phyloP scores from a whole-genome alignment of 2,113 vertebrate genomes.

The Grantiella picta region DNA sequence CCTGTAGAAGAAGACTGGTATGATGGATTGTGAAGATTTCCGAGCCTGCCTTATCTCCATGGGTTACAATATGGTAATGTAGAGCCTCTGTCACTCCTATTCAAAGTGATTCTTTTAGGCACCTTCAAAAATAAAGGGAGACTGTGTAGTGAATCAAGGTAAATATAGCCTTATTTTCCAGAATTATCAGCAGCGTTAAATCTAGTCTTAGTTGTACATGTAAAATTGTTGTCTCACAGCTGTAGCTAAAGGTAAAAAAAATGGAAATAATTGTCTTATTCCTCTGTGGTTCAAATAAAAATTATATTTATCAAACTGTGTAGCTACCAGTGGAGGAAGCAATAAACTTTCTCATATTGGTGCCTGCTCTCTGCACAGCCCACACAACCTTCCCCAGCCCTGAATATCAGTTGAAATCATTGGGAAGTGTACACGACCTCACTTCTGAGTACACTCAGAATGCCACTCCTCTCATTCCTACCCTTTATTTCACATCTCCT shows the following conservation, averaged over 20 bases:
- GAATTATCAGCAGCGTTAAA: background rate
- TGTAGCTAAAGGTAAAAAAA: background rate
- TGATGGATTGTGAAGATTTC: constrained; percentile 99
- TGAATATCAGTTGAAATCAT: background rate
- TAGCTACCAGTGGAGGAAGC: background rate
- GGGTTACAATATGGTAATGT: constrained; percentile 95
- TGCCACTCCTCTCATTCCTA: background rate
- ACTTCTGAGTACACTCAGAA: background rate
- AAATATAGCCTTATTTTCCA: constrained; percentile 30
- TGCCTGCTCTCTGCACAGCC: background rate
- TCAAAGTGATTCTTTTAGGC: constrained; percentile 40
- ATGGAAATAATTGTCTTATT: background rate
- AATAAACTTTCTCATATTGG: background rate
- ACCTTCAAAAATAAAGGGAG: background rate
- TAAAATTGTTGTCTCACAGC: background rate
- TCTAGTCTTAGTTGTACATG: background rate
- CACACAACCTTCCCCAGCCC: background rate
- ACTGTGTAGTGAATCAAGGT: constrained; percentile 25
- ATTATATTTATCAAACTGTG: background rate
- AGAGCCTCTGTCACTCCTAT: constrained; percentile 61
- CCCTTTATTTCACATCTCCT: background rate
- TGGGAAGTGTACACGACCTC: background rate
- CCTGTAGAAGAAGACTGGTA: constrained; percentile 97
- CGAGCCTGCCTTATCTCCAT: constrained; percentile 99
- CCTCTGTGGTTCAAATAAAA: background rate